Base-by-base conservation (phyloP, 2,113 vertebrate species). In the Pollimyrus isidori region DNA sequence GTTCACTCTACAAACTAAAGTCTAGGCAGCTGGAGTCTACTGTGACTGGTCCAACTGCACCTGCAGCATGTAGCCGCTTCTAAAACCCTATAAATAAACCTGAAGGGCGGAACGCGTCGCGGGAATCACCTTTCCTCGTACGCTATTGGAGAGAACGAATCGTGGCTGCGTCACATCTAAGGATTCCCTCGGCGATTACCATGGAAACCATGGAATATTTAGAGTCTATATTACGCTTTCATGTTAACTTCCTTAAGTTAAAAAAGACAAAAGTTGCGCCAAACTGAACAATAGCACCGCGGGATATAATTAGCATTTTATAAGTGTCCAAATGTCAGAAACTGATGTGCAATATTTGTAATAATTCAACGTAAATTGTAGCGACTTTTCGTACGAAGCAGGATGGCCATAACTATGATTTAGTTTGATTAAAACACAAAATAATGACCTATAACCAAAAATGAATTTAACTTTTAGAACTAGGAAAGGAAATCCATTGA, bases 41-140 rank as follows among this genome's bases (percentile, higher is more conserved):
- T 26, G 7, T 21, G 30, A 49, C 53, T 62, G 39, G 30, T 73
- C 39, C 80, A 53, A 1, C 56, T 83, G 92, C 91, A 93, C 94
- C 93, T 94, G 92, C 39, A 42, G 87, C 23, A 85, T 26, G 26
- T 30, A 65, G 17, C 17, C 42, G 2, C 13, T n/a, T 62, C 52
- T 10, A 39, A 49, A 80, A 85, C 56, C 90, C 46, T 92, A 95
- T 97, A 96, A 96, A 96, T 95, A 94, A 65, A 90, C 49, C 2
- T 49, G 53, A 19, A 53, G 53, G 93, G 97, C 96, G 96, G 93
- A 95, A 80, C 42, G 15, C 0, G 26, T 83, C 93, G 97, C 97
- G 97, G 96, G 97, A 98, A 96, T 91, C 80, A 48, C 91, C 87
- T 42, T 82, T 19, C 30, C 89, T 21, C 26, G 48, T 65, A 53